Evolutionary conservation across 2,888 invertebrate genomes (phyloP).

Genomic region (Epistrophella euchroma): DNA sequence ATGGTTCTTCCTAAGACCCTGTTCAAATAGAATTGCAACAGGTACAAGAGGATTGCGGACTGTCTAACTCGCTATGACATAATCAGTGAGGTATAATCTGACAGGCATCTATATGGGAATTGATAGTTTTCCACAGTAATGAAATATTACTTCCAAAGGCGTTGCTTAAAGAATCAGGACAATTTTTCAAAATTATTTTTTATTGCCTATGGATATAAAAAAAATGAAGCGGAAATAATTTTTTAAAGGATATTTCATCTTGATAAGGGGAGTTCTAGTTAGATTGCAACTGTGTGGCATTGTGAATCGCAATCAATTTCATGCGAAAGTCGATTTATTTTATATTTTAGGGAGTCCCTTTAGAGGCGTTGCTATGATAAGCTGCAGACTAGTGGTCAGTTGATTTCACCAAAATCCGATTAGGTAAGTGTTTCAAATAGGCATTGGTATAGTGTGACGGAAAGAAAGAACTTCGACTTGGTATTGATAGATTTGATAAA

Average conservation of each 20-base stretch:
- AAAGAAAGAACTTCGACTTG: neutral
- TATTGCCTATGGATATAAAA: neutral
- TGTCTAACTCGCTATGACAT: slow-evolving; percentile 19
- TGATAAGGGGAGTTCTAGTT: neutral
- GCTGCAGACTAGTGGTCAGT: slow-evolving; percentile 56
- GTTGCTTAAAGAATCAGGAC: slow-evolving; percentile 59
- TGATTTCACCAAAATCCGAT: slow-evolving; percentile 54
- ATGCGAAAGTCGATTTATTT: slow-evolving; percentile 18
- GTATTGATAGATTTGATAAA: neutral
- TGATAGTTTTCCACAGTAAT: neutral
- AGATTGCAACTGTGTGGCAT: slow-evolving; percentile 31
- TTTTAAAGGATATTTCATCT: neutral
- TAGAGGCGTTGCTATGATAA: slow-evolving; percentile 48
- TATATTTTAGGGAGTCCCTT: neutral
- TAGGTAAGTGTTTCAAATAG: slow-evolving; percentile 33
- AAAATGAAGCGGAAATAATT: slow-evolving; percentile 37
- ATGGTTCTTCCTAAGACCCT: slow-evolving; percentile 37
- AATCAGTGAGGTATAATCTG: slow-evolving; percentile 33
- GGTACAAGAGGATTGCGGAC: slow-evolving; percentile 57
- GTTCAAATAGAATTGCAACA: slow-evolving; percentile 65
- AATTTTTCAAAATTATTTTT: slow-evolving; percentile 51
- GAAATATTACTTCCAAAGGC: slow-evolving; percentile 36
- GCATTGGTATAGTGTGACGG: slow-evolving; percentile 36
- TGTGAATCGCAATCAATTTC: neutral
- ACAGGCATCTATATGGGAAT: slow-evolving; percentile 31